Percentiles rank a stretch among this genome's conserved stretches.
Evolutionary conservation across 2,113 vertebrate genomes (phyloP).

Genomic region (Elanus axillaris): DNA sequence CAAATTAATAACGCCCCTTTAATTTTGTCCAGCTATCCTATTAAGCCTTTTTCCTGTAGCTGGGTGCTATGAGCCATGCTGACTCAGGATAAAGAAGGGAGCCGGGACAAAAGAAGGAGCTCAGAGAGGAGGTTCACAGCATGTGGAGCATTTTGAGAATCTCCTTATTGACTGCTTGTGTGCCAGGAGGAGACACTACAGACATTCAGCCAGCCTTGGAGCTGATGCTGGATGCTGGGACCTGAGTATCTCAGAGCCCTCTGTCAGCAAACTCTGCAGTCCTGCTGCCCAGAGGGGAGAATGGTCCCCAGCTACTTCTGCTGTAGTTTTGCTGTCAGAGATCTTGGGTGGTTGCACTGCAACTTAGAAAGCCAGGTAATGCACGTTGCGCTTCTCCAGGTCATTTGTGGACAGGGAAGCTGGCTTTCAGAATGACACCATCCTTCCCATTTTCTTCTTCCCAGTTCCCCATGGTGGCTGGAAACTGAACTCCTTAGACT

Average conservation of each 20-base stretch:
- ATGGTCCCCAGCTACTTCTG: background rate
- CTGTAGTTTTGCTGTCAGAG: background rate
- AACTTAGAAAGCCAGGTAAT: background rate
- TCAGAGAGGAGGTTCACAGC: background rate
- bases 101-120: background rate
- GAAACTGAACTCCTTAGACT: background rate
- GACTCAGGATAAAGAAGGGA: background rate
- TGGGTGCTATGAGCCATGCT: background rate
- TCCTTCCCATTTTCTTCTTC: background rate
- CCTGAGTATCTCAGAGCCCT: background rate
- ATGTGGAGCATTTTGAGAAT: background rate
- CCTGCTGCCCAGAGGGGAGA: background rate
- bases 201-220: background rate
- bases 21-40: constrained; percentile 42
- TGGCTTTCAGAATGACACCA: background rate
- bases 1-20: constrained; percentile 49
- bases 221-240: background rate
- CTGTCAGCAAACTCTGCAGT: background rate
- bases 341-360: background rate
- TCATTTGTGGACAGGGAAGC: background rate
- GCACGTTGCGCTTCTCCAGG: background rate
- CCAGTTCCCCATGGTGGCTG: background rate
- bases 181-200: background rate
- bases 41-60: constrained; percentile 15
- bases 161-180: background rate